These are phyloP conservation scores for Drosophila melanocephala DNA, from an alignment of 2,888 invertebrate species.

Conservation along the genomic window DNA sequence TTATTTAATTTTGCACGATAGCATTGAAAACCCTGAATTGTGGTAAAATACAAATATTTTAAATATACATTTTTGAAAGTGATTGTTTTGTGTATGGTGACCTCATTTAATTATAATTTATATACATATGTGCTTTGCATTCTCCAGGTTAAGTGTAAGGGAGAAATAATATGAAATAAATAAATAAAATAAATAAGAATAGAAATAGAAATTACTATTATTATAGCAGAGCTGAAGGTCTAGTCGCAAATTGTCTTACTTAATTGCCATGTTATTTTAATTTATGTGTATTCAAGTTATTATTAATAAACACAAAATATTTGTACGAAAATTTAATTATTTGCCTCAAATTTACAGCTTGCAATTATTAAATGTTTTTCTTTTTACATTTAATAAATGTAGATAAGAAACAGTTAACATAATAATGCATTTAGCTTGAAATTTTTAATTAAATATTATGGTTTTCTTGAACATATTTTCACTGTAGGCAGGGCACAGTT, in stretches of 20 bases:
- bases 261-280: background rate
- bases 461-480: background rate
- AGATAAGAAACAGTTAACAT: background rate
- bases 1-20: background rate
- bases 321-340: background rate
- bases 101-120: background rate
- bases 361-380: background rate
- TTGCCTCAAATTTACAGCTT: background rate
- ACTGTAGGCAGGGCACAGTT: background rate
- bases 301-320: background rate
- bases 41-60: background rate
- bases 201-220: fast-evolving
- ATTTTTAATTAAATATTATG: too few species aligned
- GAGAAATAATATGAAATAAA: background rate
- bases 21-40: background rate
- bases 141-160: background rate
- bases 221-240: background rate
- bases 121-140: background rate
- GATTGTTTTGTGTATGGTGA: background rate
- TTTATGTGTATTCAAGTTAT: background rate
- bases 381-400: background rate
- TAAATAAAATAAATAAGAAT: background rate
- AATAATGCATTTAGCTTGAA: background rate
- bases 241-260: background rate
- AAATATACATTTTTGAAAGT: background rate